A percentile compares a stretch with the other conserved stretches of the same genome.
These are phyloP conservation scores for Crossocerus cetratus DNA, from an alignment of 2,888 invertebrate genomes.

Conservation along the genomic window DNA sequence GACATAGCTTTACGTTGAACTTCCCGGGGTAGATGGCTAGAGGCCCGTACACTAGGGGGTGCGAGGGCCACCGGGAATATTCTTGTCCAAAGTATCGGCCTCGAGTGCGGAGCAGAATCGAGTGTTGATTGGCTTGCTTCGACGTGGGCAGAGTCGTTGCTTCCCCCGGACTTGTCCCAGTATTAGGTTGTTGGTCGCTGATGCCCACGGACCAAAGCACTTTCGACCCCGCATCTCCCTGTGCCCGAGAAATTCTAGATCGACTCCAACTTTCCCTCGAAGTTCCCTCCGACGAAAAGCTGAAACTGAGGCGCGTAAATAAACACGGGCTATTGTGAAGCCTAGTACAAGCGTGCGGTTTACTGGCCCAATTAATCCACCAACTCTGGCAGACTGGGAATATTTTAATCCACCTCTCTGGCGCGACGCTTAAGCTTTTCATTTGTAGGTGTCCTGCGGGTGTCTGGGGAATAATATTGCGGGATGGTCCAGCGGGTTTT, in stretches of 20 bases:
- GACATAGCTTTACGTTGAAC: too few relatives aligned
- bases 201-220: neutral
- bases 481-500: too few relatives aligned
- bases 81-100: neutral
- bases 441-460: too few relatives aligned
- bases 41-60: too few relatives aligned
- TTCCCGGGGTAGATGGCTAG: too few relatives aligned
- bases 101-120: neutral
- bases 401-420: slow-evolving; percentile 1
- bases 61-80: too few relatives aligned
- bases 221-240: neutral
- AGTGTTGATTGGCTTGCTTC: neutral
- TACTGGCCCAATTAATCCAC: slow-evolving; percentile 3
- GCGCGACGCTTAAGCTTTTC: too few relatives aligned
- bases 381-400: neutral
- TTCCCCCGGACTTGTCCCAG: neutral
- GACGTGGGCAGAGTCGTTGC: neutral
- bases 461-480: too few relatives aligned
- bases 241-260: neutral
- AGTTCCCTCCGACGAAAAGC: neutral
- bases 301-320: neutral
- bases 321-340: neutral
- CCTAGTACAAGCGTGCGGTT: neutral
- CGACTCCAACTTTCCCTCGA: neutral
- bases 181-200: neutral